Evolutionary conservation across 2,797 vertebrate species (phyloP).

Genomic region (Atherinosoma microstoma): DNA sequence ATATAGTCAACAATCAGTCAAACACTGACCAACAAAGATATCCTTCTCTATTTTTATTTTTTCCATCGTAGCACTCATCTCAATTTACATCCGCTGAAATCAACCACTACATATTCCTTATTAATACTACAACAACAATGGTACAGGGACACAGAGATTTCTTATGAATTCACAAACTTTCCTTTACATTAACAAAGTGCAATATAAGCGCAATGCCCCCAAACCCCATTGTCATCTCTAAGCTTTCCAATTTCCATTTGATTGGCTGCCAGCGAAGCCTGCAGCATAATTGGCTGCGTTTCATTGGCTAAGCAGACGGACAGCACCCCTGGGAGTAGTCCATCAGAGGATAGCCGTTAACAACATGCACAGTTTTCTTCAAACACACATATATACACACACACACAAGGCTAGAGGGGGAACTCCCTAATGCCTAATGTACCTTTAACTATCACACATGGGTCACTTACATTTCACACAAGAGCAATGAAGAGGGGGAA

Average conservation of each 20-base stretch:
- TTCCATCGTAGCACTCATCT: conserved; percentile 25
- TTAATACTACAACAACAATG: conserved; percentile 17
- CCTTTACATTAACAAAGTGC: conserved; percentile 51
- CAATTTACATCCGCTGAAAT: conserved; percentile 32
- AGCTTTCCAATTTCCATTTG: conserved; percentile 73
- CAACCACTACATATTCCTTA: conserved; percentile 24
- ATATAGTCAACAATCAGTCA: not conserved
- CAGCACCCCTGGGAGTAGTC: conserved; percentile 71
- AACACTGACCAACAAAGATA: not conserved
- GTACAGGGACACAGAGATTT: not conserved
- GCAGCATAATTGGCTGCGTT: conserved; percentile 70
- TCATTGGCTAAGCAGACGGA: conserved; percentile 70
- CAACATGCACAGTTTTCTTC: conserved; percentile 23
- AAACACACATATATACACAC: conserved; percentile 15
- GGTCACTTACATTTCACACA: conserved; percentile 72
- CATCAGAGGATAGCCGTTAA: conserved; percentile 53
- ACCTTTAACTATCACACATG: conserved; percentile 72
- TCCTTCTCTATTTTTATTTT: not conserved
- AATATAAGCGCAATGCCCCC: conserved; percentile 31
- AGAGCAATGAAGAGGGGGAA: conserved; percentile 37
- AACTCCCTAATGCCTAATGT: conserved; percentile 77
- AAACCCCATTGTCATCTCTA: conserved; percentile 59
- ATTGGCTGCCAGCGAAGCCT: conserved; percentile 77
- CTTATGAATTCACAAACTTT: conserved; percentile 16
- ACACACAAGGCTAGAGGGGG: conserved; percentile 46